Base-by-base conservation (phyloP, 2,113 vertebrate genomes). In the Jacana jacana region DNA sequence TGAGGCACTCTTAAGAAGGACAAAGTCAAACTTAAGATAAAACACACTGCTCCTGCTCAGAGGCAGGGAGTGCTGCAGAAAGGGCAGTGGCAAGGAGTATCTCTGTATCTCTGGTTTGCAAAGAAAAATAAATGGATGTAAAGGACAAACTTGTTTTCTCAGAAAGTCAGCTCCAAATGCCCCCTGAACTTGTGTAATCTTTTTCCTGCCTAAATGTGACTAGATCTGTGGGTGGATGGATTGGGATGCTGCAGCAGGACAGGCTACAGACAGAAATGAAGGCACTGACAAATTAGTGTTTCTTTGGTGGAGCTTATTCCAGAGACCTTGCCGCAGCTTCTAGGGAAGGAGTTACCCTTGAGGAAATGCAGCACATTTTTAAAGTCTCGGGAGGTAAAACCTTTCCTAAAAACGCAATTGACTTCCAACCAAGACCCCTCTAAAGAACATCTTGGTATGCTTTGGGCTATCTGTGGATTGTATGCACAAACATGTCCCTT, bases 261-360 rank as follows among this genome's bases (percentile, higher is more conserved):
- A 58, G 54, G 61, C 61, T 88, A 33, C 40, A 52, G 55, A 72
- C 24, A 63, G 55, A 84, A 97, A 76, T 30, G 40, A 88, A 83
- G 72, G 40, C 60, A 49, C 68, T 95, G 94, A 94, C 33, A 82
- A 96, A 95, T 93, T 65, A 61, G 60, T 48, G 51, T 49, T 92
- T 79, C 63, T 49, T 69, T 81, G 49, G 54, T 35, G 23, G 20
- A 46, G 70, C 79, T 92, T 57, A 55, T 90, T 93, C 78, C 73
- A 82, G 70, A 79, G 76, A 76, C 49, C 72, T 91, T 77, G 65
- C 58, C 70, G 61, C 52, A 68, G 31, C 64, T 94, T 87, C 58
- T 73, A 90, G 72, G 42, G n/a, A 90, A 91, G 52, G 54, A 86
- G 35, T 73, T 85, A 57, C 22, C 78, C 80, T 94, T 86, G 73